Evolutionary conservation across 1,140 invertebrate genomes (phyloP).

Genomic region (Carposina sasakii): DNA sequence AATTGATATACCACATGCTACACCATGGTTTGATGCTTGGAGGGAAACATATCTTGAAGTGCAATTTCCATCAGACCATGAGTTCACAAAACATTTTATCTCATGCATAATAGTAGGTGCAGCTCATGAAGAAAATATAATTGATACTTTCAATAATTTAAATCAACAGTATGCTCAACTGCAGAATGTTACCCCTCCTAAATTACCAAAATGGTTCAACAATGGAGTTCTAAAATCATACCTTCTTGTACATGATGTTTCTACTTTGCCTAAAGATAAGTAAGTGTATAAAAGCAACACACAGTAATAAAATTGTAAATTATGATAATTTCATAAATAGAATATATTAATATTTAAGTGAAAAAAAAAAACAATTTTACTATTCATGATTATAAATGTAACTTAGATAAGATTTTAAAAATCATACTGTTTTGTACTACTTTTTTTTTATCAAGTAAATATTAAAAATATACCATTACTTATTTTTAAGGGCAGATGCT

Average conservation of each 20-base stretch:
- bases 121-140: slow-evolving; percentile 84
- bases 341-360: neutral
- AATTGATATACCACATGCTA: slow-evolving; percentile 80
- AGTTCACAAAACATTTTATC: slow-evolving; percentile 95
- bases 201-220: slow-evolving; percentile 93
- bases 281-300: slow-evolving; percentile 24
- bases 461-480: neutral
- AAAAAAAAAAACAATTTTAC: neutral
- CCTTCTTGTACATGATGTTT: slow-evolving; percentile 88
- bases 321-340: slow-evolving; percentile 3
- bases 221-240: slow-evolving; percentile 90
- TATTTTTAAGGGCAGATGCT: slow-evolving; percentile 80
- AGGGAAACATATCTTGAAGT: slow-evolving; percentile 92
- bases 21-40: slow-evolving; percentile 98
- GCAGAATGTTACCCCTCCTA: slow-evolving; percentile 81
- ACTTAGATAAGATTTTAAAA: too few species aligned
- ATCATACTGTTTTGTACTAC: neutral
- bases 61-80: slow-evolving; percentile 93
- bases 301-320: neutral
- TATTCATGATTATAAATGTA: too few species aligned
- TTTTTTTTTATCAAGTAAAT: neutral
- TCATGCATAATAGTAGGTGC: slow-evolving; percentile 92
- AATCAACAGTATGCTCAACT: slow-evolving; percentile 86
- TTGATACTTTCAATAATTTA: slow-evolving; percentile 84
- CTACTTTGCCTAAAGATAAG: slow-evolving; percentile 53